These are phyloP conservation scores for Chelonia mydas DNA, from an alignment of 2,797 vertebrate species.

Conservation along the genomic window DNA sequence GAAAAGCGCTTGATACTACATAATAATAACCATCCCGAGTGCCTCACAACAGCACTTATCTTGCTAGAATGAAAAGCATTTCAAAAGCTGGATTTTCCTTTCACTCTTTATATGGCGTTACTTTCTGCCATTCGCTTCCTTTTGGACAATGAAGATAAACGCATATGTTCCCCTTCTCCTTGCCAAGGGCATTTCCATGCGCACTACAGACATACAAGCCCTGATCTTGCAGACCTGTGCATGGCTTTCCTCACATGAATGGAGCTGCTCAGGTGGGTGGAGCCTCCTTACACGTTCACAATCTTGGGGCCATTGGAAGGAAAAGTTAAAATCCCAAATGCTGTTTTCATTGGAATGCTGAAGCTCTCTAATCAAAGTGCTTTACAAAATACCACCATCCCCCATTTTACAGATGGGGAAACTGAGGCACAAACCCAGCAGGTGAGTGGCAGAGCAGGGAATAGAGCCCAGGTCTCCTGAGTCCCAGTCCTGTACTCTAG, in stretches of 20 bases:
- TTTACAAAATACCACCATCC: background rate
- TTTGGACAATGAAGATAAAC: background rate
- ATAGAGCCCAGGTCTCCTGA: background rate
- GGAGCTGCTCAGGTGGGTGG: background rate
- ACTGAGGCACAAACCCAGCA: background rate
- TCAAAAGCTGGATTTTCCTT: background rate
- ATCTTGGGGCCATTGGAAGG: background rate
- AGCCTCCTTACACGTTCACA: background rate
- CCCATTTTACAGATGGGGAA: background rate
- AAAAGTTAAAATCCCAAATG: background rate
- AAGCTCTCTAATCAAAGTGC: background rate
- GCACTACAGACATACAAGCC: background rate
- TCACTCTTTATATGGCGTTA: background rate
- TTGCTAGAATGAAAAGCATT: background rate
- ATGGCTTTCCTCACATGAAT: background rate
- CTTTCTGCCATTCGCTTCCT: background rate
- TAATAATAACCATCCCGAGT: background rate
- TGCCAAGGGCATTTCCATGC: background rate
- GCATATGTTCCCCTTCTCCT: background rate
- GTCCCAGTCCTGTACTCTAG: background rate
- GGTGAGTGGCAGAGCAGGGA: background rate
- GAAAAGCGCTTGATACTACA: background rate
- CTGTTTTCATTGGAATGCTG: background rate
- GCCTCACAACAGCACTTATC: background rate
- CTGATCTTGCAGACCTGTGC: background rate